Evolutionary conservation across 2,888 invertebrate genomes (phyloP).

Genomic region (Pollenia griseotomentosa): DNA sequence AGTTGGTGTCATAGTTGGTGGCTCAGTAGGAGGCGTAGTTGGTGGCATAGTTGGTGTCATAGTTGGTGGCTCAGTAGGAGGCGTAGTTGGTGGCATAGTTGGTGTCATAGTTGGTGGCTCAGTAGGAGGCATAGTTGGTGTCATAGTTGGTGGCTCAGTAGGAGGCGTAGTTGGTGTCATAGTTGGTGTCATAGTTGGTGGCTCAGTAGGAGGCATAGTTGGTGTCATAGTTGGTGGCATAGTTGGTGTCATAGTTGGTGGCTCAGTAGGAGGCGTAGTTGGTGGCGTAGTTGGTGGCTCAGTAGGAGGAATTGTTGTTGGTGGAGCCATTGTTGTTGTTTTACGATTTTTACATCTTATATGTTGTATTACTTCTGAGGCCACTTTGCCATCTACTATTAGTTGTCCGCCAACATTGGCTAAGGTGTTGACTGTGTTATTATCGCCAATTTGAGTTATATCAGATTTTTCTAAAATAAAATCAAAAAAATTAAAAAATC

Average conservation of each 20-base stretch:
- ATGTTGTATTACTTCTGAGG: constrained; percentile 41
- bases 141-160: neutral
- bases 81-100: no score
- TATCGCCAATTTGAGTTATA: constrained; percentile 37
- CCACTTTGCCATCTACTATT: constrained; percentile 36
- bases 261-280: constrained; percentile 2
- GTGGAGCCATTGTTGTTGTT: constrained; percentile 17
- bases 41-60: constrained; percentile 68
- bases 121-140: no score
- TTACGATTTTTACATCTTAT: constrained; percentile 32
- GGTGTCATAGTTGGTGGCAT: constrained; percentile 49
- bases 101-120: no score
- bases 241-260: constrained; percentile 52
- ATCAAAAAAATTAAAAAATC: neutral
- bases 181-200: no score
- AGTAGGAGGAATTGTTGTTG: constrained; percentile 9
- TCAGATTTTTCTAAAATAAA: constrained; percentile 30
- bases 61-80: no score
- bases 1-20: constrained; percentile 42
- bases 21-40: constrained; percentile 22
- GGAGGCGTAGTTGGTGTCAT: constrained; percentile 37
- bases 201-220: no score
- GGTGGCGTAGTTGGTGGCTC: constrained; percentile 37
- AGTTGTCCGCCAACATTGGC: constrained; percentile 51
- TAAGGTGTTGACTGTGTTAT: constrained; percentile 43